phyloP scores from a whole-genome alignment of 2,113 vertebrate genomes.

The Urocolius indicus region DNA sequence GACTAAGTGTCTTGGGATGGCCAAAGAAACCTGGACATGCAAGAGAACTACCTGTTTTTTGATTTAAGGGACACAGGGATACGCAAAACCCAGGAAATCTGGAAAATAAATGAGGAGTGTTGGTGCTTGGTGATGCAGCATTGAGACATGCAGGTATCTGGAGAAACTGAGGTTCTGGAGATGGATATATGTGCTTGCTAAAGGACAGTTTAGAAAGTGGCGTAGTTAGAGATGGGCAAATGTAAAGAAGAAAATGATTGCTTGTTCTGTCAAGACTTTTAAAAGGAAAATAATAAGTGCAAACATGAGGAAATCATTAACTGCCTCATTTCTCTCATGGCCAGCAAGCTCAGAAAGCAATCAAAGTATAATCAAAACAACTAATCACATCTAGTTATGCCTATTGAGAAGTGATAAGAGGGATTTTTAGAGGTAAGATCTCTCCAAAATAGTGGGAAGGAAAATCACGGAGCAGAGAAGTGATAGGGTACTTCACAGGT shows the following conservation, averaged over 20 bases:
- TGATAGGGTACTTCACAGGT: neutral
- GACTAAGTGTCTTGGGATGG: neutral
- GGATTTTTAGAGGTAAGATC: neutral
- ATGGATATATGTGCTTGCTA: fast-evolving
- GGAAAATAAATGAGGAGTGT: neutral
- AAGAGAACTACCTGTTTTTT: neutral
- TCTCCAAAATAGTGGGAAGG: neutral
- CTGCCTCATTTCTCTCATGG: neutral
- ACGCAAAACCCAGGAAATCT: neutral
- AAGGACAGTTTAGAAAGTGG: neutral
- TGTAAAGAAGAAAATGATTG: neutral
- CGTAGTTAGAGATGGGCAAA: neutral
- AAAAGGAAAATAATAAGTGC: neutral
- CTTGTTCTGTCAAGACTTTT: neutral
- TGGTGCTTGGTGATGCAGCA: neutral
- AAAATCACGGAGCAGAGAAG: neutral
- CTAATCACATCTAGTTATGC: neutral
- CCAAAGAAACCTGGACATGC: neutral
- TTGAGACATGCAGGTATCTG: neutral
- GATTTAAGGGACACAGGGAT: neutral
- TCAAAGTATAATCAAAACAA: neutral
- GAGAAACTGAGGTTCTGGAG: neutral
- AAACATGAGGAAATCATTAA: neutral
- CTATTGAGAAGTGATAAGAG: neutral
- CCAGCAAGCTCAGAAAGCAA: neutral